Percentiles rank a stretch among this genome's conserved stretches.
phyloP scores from a whole-genome alignment of 2,888 invertebrate species.

The Synanthedon formicaeformis region DNA sequence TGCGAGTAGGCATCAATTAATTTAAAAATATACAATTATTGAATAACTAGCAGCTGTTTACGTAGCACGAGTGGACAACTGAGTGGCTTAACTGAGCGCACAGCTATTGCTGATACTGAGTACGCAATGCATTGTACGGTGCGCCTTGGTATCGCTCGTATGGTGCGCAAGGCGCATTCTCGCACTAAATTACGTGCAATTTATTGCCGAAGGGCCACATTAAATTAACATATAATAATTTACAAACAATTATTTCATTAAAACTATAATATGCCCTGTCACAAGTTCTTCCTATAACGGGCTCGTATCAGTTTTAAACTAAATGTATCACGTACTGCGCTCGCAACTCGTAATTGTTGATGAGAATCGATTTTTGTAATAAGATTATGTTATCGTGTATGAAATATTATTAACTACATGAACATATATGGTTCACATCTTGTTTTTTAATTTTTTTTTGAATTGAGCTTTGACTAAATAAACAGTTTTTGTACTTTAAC shows the following conservation, averaged over 20 bases:
- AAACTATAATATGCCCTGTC: constrained; percentile 27
- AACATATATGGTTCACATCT: no score
- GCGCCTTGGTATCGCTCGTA: constrained; percentile 10
- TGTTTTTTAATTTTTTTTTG: no score
- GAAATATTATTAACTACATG: no score
- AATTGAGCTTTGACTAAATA: no score
- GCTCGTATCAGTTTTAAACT: background rate
- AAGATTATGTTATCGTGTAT: background rate
- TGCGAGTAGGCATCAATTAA: background rate
- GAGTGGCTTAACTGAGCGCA: background rate
- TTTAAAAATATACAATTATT: constrained; percentile 24
- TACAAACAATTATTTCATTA: constrained; percentile 51
- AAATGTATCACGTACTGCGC: background rate
- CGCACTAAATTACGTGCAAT: constrained; percentile 48
- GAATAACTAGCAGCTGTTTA: constrained; percentile 32
- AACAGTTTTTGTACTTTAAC: no score
- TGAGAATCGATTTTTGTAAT: background rate
- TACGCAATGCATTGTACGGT: constrained; percentile 33
- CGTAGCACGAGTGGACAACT: background rate
- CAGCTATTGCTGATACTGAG: constrained; percentile 12
- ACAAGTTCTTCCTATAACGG: constrained; percentile 8
- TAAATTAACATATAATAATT: constrained; percentile 51
- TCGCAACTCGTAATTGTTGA: background rate
- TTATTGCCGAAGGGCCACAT: constrained; percentile 43
- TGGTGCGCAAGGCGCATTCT: constrained; percentile 19